Evolutionary conservation across 1,140 invertebrate species (phyloP).

Genomic region (Platyscapa corneri): DNA sequence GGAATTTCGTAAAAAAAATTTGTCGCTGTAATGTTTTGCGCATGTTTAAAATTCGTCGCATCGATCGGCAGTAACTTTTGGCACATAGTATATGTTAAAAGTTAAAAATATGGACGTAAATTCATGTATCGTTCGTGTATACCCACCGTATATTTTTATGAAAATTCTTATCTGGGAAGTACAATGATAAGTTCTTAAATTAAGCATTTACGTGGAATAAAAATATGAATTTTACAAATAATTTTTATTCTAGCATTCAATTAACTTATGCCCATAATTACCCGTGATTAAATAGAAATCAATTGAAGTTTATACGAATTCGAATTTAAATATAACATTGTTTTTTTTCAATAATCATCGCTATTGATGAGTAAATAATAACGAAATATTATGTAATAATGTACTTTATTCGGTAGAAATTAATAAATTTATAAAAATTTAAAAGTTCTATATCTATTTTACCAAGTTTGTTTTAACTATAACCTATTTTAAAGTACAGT

Average conservation of each 20-base stretch:
- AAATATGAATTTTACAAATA: neutral
- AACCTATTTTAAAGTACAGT: no score
- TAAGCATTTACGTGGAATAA: neutral
- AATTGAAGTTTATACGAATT: no score
- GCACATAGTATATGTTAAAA: neutral
- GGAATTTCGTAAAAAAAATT: neutral
- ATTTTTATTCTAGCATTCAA: slow-evolving; percentile 3
- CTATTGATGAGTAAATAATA: no score
- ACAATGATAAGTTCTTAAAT: neutral
- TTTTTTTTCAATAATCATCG: no score
- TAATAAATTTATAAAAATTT: no score
- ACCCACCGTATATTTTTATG: neutral
- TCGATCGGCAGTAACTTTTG: slow-evolving; percentile 23
- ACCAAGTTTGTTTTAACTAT: no score
- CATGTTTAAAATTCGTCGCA: neutral
- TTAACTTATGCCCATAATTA: neutral
- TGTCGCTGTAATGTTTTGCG: neutral
- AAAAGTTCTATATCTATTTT: no score
- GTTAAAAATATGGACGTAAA: slow-evolving; percentile 8
- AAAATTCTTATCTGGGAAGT: slow-evolving; percentile 4
- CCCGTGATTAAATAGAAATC: no score
- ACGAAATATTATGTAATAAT: no score
- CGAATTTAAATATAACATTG: no score
- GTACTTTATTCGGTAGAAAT: no score
- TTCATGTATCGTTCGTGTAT: neutral